Conservation (phyloP, 1,140 invertebrate species). For the Drosophila funebris region DNA sequence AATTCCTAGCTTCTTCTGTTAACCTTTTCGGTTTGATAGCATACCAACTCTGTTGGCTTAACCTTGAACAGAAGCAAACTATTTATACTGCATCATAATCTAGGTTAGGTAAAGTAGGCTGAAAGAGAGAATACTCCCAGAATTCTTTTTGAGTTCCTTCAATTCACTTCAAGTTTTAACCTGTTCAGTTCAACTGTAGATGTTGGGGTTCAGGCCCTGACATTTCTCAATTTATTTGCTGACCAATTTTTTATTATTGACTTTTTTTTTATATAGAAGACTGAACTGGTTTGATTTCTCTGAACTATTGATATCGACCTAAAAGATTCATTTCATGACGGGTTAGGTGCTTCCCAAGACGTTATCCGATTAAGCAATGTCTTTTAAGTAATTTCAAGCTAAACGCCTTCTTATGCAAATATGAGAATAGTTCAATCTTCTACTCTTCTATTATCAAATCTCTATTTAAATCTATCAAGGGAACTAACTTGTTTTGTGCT, state of each 20-base stretch:
- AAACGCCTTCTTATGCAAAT: background rate
- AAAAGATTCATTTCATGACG: background rate
- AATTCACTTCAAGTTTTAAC: background rate
- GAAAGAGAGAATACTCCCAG: no score
- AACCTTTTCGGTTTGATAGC: background rate
- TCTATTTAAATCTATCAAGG: background rate
- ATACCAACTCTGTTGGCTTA: no score
- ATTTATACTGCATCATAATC: no score
- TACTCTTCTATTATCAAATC: background rate
- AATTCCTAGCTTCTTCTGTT: background rate
- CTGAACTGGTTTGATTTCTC: background rate
- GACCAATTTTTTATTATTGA: slow-evolving; percentile 1
- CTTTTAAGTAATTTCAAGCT: background rate
- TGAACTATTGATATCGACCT: background rate
- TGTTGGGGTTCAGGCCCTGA: background rate
- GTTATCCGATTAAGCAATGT: background rate
- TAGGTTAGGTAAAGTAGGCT: no score
- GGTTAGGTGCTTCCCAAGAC: background rate
- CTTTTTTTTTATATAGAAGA: background rate
- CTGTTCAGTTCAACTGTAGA: background rate
- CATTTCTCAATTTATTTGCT: background rate
- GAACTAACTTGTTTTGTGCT: background rate
- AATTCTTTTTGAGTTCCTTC: no score
- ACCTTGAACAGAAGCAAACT: no score
- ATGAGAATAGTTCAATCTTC: background rate